These are phyloP conservation scores for Thymallus thymallus DNA, from an alignment of 2,113 vertebrate species.

Conservation along the genomic window DNA sequence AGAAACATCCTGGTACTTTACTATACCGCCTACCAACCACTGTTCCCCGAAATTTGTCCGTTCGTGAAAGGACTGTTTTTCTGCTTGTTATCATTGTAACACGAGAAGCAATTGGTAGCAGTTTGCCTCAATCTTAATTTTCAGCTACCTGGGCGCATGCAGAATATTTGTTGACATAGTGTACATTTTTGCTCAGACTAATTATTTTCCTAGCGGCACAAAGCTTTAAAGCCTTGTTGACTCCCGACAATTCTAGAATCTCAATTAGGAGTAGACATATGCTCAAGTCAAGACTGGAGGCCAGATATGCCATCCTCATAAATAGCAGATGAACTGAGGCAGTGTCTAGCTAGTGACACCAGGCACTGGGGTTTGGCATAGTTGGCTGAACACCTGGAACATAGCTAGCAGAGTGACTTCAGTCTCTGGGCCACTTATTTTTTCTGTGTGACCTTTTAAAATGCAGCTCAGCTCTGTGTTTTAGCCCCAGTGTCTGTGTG, in stretches of 20 bases:
- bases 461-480: constrained; percentile 36
- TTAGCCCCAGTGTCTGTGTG: constrained; percentile 16
- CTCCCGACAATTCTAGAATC: too few species aligned
- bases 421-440: constrained; percentile 46
- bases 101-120: too few species aligned
- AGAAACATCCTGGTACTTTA: constrained; percentile 58
- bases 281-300: background rate
- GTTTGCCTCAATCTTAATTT: too few species aligned
- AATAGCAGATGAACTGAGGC: background rate
- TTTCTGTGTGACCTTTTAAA: constrained; percentile 58
- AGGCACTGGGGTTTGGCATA: background rate
- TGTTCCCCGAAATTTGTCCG: background rate
- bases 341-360: background rate
- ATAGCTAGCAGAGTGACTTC: constrained; percentile 24
- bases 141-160: too few species aligned
- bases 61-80: too few species aligned
- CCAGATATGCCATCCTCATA: background rate
- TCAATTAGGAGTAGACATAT: background rate
- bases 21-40: constrained; percentile 14
- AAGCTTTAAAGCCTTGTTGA: too few species aligned
- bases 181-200: too few species aligned
- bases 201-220: too few species aligned
- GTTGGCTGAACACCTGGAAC: constrained; percentile 35
- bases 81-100: too few species aligned
- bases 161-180: too few species aligned